phyloP scores from a whole-genome alignment of 2,888 invertebrate genomes.

The Lepidonotus clava region DNA sequence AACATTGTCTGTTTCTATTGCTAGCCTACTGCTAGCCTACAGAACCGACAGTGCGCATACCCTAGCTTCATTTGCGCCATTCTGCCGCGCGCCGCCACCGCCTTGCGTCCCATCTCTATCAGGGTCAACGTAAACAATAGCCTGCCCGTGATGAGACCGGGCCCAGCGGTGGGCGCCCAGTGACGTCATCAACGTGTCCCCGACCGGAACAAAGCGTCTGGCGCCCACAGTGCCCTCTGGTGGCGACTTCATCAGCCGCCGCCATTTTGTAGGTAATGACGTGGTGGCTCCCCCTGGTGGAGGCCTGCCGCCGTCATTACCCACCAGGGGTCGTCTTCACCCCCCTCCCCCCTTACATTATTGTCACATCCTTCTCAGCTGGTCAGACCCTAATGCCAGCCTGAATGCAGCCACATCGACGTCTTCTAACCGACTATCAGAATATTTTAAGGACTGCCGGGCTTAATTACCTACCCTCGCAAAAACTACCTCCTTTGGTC shows the following conservation, averaged over 20 bases:
- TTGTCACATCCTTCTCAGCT: too few relatives aligned
- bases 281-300: neutral
- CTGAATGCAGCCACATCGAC: too few relatives aligned
- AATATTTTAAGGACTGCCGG: too few relatives aligned
- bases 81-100: neutral
- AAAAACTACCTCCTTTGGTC: too few relatives aligned
- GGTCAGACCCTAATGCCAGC: too few relatives aligned
- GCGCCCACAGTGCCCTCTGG: constrained; percentile 18
- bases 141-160: neutral
- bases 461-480: too few relatives aligned
- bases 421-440: too few relatives aligned
- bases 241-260: constrained; percentile 17
- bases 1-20: too few relatives aligned
- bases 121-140: constrained; percentile 38
- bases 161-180: neutral
- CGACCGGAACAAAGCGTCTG: constrained; percentile 22
- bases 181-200: constrained; percentile 35
- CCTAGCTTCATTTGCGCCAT: constrained; percentile 20
- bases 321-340: neutral
- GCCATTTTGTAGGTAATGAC: constrained; percentile 11
- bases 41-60: neutral
- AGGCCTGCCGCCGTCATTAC: neutral
- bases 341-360: too few relatives aligned
- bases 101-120: neutral
- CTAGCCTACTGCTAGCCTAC: too few relatives aligned